Evolutionary conservation across 64 coral and sea anemone genomes (phyloP), one percentile per base, ranked within the genome.

Genomic region (Porites australiensis): DNA sequence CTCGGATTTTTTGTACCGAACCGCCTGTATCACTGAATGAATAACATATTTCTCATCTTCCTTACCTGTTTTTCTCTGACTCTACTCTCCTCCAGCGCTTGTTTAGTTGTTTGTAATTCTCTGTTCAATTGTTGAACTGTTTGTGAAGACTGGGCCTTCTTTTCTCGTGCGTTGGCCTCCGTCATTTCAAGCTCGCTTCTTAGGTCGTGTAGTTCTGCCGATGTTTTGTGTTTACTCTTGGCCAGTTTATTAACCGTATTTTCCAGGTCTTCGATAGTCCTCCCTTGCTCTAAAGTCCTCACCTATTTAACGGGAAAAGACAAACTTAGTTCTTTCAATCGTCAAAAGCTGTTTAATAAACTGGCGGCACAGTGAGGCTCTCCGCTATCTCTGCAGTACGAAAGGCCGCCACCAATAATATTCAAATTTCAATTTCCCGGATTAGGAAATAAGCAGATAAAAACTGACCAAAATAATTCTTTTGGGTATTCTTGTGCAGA

Each of bases 141-240:
- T 47, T 77, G 43, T 8, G 82, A 88, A 14, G 98, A 82, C 64
- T 77, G 87, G 10, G 91, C 83, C 60, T 88, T 94, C 22, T 95
- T 89, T 19, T 96, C 98, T 44, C 92, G 91, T 8, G 63, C 89
- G 37, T 99, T 81, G 4, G 83, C 87, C n/a, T 99, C 94, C 13
- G 79, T 93, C 3, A 86, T 88, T 18, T 86, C 94, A 4, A 96
- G 88, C 51, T 96, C 98, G 12, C 59, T 96, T 70, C 94, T 99
- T 18, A 96, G 87, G 70, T 93, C 98, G 15, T 90, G 90, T 2
- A 99, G 87, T 50, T 99, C 88, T 65, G 80, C 70, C 6, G 72
- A 87, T 3, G 98, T 99, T 59, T 95, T 96, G 45, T 99, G 94
- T 72, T 99, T 99, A 80, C 98, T 99, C 85, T 96, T 96, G 5